Conservation (phyloP, 2,113 vertebrate genomes). For the Panthera tigris region DNA sequence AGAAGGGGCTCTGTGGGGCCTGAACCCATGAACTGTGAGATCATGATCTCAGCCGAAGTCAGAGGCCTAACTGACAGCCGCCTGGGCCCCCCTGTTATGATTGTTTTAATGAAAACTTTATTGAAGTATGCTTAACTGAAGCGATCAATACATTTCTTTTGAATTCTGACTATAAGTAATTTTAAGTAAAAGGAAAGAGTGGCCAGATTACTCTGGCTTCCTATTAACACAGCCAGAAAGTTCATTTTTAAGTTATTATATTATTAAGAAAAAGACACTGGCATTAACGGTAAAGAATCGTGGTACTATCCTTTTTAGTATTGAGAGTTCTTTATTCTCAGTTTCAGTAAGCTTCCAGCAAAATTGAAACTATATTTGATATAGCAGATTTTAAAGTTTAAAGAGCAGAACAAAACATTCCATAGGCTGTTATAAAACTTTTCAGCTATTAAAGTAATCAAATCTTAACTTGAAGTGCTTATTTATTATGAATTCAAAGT, state of each 20-base stretch:
- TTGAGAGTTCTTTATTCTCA: not conserved
- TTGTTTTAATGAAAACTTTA: slow-evolving; percentile 6
- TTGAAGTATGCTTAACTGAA: not conserved
- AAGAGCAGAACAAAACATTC: not conserved
- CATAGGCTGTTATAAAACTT: not conserved
- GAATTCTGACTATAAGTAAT: not conserved
- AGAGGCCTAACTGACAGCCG: too few relatives aligned
- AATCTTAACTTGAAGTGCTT: not conserved
- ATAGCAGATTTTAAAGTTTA: not conserved
- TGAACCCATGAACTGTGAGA: too few relatives aligned
- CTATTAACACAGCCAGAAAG: not conserved
- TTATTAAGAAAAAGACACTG: not conserved
- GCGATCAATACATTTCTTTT: not conserved
- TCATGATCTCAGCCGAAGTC: too few relatives aligned
- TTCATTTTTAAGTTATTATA: not conserved
- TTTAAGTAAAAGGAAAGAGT: not conserved
- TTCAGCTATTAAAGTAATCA: slow-evolving; percentile 4
- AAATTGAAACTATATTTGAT: not conserved
- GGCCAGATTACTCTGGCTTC: not conserved
- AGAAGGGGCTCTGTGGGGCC: too few relatives aligned
- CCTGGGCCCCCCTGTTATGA: not conserved
- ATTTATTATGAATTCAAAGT: not conserved
- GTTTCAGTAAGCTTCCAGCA: not conserved
- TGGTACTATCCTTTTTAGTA: not conserved
- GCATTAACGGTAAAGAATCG: not conserved